phyloP scores from a whole-genome alignment of 2,888 invertebrate genomes.

The Plagodis dolabraria region DNA sequence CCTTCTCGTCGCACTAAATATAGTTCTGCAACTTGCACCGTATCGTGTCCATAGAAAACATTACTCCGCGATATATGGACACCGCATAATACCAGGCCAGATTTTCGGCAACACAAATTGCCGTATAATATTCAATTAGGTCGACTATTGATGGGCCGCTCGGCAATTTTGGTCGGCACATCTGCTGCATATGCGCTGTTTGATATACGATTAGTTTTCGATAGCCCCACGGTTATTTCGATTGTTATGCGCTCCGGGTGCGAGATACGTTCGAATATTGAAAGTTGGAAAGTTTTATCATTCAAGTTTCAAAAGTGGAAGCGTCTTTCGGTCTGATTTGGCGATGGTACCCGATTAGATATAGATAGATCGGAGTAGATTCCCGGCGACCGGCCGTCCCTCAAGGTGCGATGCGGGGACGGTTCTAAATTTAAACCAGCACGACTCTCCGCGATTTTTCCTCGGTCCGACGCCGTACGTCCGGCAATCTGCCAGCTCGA shows the following conservation, averaged over 20 bases:
- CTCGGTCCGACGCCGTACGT: slow-evolving; percentile 63
- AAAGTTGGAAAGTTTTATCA: neutral
- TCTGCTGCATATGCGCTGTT: slow-evolving; percentile 66
- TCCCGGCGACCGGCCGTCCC: slow-evolving; percentile 59
- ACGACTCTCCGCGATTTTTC: slow-evolving; percentile 69
- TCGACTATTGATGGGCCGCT: slow-evolving; percentile 76
- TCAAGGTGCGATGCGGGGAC: slow-evolving; percentile 73
- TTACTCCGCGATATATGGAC: slow-evolving; percentile 72
- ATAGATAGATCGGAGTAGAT: slow-evolving; percentile 34
- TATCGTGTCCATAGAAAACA: slow-evolving; percentile 75
- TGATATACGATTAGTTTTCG: slow-evolving; percentile 82
- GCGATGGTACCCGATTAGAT: slow-evolving; percentile 26
- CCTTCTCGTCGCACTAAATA: slow-evolving; percentile 48
- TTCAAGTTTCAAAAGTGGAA: slow-evolving; percentile 10
- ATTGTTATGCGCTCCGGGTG: slow-evolving; percentile 35
- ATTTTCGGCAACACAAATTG: slow-evolving; percentile 83
- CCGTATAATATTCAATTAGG: slow-evolving; percentile 84
- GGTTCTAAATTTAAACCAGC: slow-evolving; percentile 59
- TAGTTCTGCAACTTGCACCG: slow-evolving; percentile 70
- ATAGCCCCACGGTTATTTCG: slow-evolving; percentile 48
- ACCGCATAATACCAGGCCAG: slow-evolving; percentile 80
- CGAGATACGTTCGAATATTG: slow-evolving; percentile 8
- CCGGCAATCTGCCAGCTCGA: slow-evolving; percentile 82
- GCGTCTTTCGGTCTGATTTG: slow-evolving; percentile 34
- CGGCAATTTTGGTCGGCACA: slow-evolving; percentile 81